phyloP scores from a whole-genome alignment of 2,113 vertebrate species.

The Dicentrarchus labrax region DNA sequence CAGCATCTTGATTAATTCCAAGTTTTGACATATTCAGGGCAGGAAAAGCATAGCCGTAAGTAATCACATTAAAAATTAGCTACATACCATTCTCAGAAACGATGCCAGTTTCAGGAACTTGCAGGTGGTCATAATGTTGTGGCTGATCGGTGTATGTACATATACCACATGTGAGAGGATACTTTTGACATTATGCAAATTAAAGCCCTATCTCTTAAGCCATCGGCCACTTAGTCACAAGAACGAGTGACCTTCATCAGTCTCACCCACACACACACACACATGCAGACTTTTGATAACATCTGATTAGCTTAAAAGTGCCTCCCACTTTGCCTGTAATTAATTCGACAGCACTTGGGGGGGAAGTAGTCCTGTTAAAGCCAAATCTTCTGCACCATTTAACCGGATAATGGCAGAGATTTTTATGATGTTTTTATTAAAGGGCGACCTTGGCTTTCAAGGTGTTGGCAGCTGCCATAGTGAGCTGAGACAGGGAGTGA shows the following conservation, averaged over 20 bases:
- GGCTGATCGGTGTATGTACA: neutral
- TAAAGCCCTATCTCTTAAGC: slow-evolving; percentile 43
- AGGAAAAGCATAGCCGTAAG: too few relatives aligned
- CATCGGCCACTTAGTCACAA: slow-evolving; percentile 35
- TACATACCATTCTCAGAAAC: too few relatives aligned
- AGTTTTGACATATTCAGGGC: too few relatives aligned
- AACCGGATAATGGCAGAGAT: slow-evolving; percentile 77
- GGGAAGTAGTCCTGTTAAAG: slow-evolving; percentile 68
- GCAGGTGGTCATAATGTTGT: too few relatives aligned
- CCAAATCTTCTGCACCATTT: slow-evolving; percentile 84
- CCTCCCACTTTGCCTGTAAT: slow-evolving; percentile 75
- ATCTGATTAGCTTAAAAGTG: slow-evolving; percentile 70
- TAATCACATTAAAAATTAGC: too few relatives aligned
- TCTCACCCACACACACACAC: slow-evolving; percentile 15
- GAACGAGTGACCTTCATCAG: slow-evolving; percentile 67
- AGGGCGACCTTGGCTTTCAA: slow-evolving; percentile 76
- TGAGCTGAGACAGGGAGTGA: slow-evolving; percentile 45
- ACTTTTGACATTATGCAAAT: slow-evolving; percentile 42
- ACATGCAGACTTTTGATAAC: slow-evolving; percentile 36
- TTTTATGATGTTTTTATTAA: slow-evolving; percentile 80
- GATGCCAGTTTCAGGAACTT: too few relatives aligned
- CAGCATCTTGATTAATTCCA: too few relatives aligned
- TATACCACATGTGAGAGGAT: neutral
- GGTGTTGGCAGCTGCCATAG: slow-evolving; percentile 60
- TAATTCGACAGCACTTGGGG: slow-evolving; percentile 75